Percentiles rank a stretch among this genome's conserved stretches.
Conservation (phyloP, 2,113 vertebrate species). For the Serinus canaria region DNA sequence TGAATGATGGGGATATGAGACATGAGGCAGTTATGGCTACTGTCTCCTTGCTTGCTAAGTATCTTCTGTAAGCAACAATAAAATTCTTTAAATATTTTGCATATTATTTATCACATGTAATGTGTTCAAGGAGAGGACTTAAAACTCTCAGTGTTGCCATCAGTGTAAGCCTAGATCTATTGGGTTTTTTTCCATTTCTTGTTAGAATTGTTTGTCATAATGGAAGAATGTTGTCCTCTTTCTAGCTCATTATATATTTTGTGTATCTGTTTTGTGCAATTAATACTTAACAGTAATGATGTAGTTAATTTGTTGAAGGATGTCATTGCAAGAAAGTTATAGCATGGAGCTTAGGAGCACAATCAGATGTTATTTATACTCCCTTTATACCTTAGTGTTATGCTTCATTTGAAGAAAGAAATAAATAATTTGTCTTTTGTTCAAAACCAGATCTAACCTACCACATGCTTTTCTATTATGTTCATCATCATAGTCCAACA, state of each 20-base stretch:
- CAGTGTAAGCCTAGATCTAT: constrained; percentile 60
- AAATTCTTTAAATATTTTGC: constrained; percentile 66
- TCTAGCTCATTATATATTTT: constrained; percentile 66
- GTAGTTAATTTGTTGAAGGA: constrained; percentile 68
- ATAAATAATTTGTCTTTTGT: constrained; percentile 68
- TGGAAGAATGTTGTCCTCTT: constrained; percentile 61
- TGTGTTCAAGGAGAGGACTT: constrained; percentile 56
- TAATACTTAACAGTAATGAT: constrained; percentile 63
- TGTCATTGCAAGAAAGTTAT: constrained; percentile 65
- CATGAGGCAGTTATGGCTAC: constrained; percentile 54
- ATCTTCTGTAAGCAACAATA: constrained; percentile 70
- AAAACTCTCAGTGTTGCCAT: constrained; percentile 58
- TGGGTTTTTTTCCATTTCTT: constrained; percentile 38
- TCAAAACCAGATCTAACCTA: constrained; percentile 43
- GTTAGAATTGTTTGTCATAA: constrained; percentile 61
- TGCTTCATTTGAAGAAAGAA: constrained; percentile 40
- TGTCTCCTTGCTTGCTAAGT: constrained; percentile 65
- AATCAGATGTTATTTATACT: constrained; percentile 67
- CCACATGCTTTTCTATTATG: neutral
- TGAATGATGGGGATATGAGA: constrained; percentile 64
- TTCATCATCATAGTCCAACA: neutral
- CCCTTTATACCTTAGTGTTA: constrained; percentile 48
- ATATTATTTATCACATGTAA: constrained; percentile 69
- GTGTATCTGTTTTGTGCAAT: constrained; percentile 66
- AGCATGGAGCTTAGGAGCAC: constrained; percentile 65